Evolutionary conservation across 2,797 vertebrate species (phyloP).

Genomic region (Bucorvus abyssinicus): DNA sequence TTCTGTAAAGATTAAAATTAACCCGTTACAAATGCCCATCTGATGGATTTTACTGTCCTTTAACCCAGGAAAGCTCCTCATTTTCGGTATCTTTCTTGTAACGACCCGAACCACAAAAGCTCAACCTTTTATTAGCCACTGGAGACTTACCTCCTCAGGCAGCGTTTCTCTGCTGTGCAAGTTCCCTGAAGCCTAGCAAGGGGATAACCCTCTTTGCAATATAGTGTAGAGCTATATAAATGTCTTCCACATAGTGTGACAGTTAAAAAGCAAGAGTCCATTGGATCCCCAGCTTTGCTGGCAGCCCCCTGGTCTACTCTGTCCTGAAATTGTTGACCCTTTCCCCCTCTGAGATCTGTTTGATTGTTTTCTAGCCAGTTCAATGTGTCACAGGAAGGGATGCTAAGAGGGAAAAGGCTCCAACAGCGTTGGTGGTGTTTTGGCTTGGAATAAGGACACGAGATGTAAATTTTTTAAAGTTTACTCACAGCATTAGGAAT

Average conservation of each 20-base stretch:
- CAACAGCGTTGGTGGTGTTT: neutral
- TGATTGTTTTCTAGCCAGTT: neutral
- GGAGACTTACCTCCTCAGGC: neutral
- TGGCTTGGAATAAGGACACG: neutral
- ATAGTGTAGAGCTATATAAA: neutral
- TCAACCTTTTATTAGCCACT: neutral
- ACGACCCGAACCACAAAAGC: neutral
- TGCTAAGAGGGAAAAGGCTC: neutral
- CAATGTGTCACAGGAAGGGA: neutral
- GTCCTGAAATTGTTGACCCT: neutral
- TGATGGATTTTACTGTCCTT: neutral
- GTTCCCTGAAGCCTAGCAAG: neutral
- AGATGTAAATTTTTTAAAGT: neutral
- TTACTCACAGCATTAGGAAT: neutral
- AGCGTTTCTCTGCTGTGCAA: neutral
- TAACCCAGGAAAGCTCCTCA: neutral
- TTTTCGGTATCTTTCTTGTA: neutral
- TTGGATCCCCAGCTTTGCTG: fast-evolving
- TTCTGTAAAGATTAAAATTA: neutral
- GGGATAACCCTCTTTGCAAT: neutral
- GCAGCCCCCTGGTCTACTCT: neutral
- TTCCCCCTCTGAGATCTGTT: neutral
- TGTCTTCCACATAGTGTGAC: neutral
- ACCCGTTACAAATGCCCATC: neutral
- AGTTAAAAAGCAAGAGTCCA: neutral